Percentiles rank a stretch among this genome's conserved stretches.
phyloP scores from a whole-genome alignment of 2,888 invertebrate species.

The Heliconius aoede region DNA sequence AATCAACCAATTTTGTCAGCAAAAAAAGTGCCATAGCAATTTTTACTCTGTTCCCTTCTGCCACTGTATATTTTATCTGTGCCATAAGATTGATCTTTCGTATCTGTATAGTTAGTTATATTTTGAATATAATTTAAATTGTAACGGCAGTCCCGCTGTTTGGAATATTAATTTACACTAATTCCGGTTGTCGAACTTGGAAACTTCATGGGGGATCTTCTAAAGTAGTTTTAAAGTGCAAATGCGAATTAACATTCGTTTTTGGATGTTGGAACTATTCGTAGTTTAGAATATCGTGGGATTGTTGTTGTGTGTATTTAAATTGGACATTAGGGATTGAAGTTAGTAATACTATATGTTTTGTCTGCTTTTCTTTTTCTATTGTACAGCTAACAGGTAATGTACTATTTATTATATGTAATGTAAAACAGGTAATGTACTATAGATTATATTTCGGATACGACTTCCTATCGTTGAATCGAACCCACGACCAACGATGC shows the following conservation, averaged over 20 bases:
- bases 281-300: slow-evolving; percentile 41
- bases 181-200: slow-evolving; percentile 69
- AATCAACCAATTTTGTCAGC: slow-evolving; percentile 64
- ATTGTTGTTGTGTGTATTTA: slow-evolving; percentile 11
- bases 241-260: slow-evolving; percentile 49
- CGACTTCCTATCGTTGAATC: neutral
- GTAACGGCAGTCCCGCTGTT: slow-evolving; percentile 68
- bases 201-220: slow-evolving; percentile 62
- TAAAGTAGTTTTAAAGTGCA: slow-evolving; percentile 46
- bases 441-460: neutral
- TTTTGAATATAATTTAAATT: slow-evolving; percentile 74
- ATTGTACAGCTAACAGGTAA: no score
- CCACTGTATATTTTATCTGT: slow-evolving; percentile 47
- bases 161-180: slow-evolving; percentile 69
- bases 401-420: no score
- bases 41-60: slow-evolving; percentile 49
- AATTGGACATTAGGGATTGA: neutral
- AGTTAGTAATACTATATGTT: neutral
- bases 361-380: no score
- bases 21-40: slow-evolving; percentile 46
- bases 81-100: slow-evolving; percentile 47
- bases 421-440: no score
- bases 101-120: slow-evolving; percentile 61
- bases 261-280: slow-evolving; percentile 29
- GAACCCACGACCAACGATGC: neutral